These are phyloP conservation scores for Passer domesticus DNA, from an alignment of 2,113 vertebrate species.

Conservation along the genomic window DNA sequence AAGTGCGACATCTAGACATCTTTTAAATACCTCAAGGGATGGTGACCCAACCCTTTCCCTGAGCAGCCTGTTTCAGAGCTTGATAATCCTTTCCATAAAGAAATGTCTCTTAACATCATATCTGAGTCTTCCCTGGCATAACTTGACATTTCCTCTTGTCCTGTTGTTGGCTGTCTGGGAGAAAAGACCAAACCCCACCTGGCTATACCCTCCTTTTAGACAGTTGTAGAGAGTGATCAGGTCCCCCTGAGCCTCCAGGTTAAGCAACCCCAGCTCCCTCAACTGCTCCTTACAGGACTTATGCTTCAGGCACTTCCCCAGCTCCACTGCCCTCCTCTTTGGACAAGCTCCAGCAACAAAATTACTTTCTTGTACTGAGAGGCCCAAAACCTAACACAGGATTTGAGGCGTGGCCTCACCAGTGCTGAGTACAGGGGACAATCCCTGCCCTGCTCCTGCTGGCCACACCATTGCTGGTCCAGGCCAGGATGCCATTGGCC, in stretches of 20 bases:
- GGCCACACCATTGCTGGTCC: not conserved
- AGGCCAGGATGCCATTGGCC: not conserved
- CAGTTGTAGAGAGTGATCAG: not conserved
- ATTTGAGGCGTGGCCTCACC: too few species aligned
- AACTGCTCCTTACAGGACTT: not conserved
- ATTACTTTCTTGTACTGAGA: fast-evolving
- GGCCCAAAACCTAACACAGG: not conserved
- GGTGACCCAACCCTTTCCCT: not conserved
- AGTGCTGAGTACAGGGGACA: fast-evolving
- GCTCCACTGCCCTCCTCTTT: not conserved
- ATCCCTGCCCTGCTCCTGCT: not conserved
- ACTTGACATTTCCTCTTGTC: not conserved
- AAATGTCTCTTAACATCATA: not conserved
- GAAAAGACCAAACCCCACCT: fast-evolving
- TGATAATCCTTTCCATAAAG: not conserved
- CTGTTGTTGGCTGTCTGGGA: too few species aligned
- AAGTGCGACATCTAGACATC: not conserved
- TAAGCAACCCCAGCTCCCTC: not conserved
- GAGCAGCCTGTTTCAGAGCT: not conserved
- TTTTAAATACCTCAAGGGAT: not conserved
- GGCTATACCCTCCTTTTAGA: not conserved
- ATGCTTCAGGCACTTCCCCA: not conserved
- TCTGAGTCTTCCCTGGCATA: not conserved
- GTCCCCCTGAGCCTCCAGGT: not conserved
- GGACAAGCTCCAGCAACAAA: fast-evolving